These are phyloP conservation scores for Temnothorax rugatulus DNA, from an alignment of 2,888 invertebrate species.

Conservation along the genomic window DNA sequence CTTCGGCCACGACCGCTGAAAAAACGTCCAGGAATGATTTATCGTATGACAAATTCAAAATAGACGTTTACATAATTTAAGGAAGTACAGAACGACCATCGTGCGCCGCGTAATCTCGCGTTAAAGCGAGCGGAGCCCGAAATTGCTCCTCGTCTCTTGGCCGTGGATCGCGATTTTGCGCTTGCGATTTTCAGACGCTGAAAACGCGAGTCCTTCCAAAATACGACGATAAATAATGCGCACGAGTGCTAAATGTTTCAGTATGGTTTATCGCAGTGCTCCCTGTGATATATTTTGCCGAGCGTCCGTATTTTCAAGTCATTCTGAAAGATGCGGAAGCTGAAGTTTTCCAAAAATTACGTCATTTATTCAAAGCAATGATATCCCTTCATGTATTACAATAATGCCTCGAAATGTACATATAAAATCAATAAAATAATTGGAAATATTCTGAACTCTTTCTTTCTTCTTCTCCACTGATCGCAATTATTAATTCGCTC, in stretches of 20 bases:
- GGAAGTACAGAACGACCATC: not conserved
- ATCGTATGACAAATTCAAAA: slow-evolving; percentile 59
- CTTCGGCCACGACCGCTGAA: slow-evolving; percentile 53
- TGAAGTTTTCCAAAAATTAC: not conserved
- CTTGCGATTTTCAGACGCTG: slow-evolving; percentile 6
- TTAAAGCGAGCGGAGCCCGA: not conserved
- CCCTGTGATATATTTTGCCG: slow-evolving; percentile 1
- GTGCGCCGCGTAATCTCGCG: not conserved
- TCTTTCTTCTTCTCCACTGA: not conserved
- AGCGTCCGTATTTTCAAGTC: slow-evolving; percentile 40
- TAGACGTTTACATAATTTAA: slow-evolving; percentile 66
- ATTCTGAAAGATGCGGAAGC: not conserved
- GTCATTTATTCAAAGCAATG: not conserved
- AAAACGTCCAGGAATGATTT: slow-evolving; percentile 54
- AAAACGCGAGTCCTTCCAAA: slow-evolving; percentile 33
- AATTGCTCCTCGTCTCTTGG: slow-evolving; percentile 24
- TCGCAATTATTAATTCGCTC: not conserved
- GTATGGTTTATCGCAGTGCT: slow-evolving; percentile 9
- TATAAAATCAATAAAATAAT: slow-evolving; percentile 12
- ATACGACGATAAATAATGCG: slow-evolving; percentile 37
- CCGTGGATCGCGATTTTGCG: slow-evolving; percentile 11
- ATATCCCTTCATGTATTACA: not conserved
- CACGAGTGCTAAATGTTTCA: slow-evolving; percentile 11
- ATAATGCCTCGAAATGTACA: not conserved
- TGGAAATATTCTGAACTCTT: not conserved